Base-by-base conservation (phyloP, 2,113 vertebrate genomes). In the Colistium nudipinnis region DNA sequence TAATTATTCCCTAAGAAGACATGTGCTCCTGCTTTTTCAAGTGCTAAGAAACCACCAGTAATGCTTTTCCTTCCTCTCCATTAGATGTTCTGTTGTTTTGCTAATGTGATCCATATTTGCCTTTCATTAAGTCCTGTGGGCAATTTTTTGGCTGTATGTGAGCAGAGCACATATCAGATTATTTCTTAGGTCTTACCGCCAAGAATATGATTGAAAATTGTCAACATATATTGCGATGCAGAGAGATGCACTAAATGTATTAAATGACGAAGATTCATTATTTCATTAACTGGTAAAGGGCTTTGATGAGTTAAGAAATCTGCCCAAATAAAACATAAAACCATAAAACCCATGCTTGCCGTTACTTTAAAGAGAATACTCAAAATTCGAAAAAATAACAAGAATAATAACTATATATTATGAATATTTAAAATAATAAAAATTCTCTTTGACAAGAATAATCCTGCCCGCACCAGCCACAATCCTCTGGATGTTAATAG, bases 1-100 rank as follows among this genome's bases (percentile, higher is more conserved):
- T 17, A 39, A 47, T 44, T 1, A 2, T 45, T 48, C 54, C 28
- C 36, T n/a, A n/a, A n/a, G 25, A 48, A 11, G 28, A 48, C n/a
- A 43, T n/a, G 17, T 38, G 19, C 13, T 44, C 13, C 39, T 41
- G 38, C 27, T 44, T 49, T 54, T 47, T 39, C 2, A 49, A 43
- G n/a, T 39, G 53, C 19, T n/a, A 30, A 56, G 22, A 56, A 60
- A 62, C 36, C 47, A 51, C 45, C 54, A n/a, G 16, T 36, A 39
- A 44, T 24, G 25, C 19, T 54, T 11, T 33, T 62, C 4, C 54
- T 76, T 63, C 19, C 52, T 57, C 22, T 72, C 62, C 44, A 54
- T 77, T 62, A 52, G 47, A 63, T 31, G 31, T 54, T 61, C 62
- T 7, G 61, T 62, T 62, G 76, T 39, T 56, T 54, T 33, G 27